Conservation (phyloP, 2,113 vertebrate species). For the Cnemophilus loriae region DNA sequence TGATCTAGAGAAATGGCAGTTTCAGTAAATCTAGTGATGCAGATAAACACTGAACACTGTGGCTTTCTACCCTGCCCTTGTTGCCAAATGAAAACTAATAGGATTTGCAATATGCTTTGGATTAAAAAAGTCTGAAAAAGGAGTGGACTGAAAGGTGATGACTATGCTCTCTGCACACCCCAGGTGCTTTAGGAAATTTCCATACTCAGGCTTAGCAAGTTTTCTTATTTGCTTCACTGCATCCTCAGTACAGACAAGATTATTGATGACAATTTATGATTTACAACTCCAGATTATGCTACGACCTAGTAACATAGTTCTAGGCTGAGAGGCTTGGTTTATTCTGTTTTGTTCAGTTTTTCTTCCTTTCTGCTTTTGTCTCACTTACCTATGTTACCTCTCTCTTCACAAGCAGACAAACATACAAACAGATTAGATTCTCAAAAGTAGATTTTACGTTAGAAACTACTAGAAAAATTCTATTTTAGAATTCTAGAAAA, state of each 20-base stretch:
- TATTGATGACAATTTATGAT: neutral
- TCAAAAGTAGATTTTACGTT: neutral
- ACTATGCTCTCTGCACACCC: neutral
- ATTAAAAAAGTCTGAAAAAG: neutral
- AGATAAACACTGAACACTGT: neutral
- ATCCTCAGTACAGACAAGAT: neutral
- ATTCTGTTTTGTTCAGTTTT: neutral
- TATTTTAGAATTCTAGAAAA: too few relatives aligned
- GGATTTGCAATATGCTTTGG: neutral
- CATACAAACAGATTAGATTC: neutral
- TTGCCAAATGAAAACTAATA: neutral
- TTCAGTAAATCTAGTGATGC: neutral
- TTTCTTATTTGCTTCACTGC: neutral
- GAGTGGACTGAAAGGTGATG: neutral
- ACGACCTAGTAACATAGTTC: neutral
- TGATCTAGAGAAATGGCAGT: neutral
- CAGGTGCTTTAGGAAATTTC: neutral
- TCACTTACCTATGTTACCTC: neutral
- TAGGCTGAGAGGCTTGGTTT: neutral
- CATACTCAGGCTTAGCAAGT: neutral
- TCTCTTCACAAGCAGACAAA: neutral
- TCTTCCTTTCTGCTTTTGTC: neutral
- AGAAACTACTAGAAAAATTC: neutral
- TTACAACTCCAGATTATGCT: neutral
- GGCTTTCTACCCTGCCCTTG: neutral